Conservation (phyloP, 2,888 invertebrate species). For the Tachina lurida region DNA sequence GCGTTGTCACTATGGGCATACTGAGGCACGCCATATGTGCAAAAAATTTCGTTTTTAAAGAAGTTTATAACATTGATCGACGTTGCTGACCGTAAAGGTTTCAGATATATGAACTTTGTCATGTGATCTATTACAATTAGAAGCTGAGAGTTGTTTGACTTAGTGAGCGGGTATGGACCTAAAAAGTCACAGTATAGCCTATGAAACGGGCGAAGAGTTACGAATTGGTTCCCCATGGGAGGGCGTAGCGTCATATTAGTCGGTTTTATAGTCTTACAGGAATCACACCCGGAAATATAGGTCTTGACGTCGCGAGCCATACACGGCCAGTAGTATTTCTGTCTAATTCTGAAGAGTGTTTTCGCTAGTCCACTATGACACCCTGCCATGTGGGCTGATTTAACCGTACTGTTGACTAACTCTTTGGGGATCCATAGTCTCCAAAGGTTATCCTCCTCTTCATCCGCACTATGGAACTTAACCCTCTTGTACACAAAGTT, state of each 20-base stretch:
- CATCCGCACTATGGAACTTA: too few relatives aligned
- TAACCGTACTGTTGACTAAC: too few relatives aligned
- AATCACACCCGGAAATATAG: constrained; percentile 18
- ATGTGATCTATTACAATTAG: constrained; percentile 37
- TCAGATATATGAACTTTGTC: constrained; percentile 43
- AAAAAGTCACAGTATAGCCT: constrained; percentile 44
- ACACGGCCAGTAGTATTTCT: constrained; percentile 44
- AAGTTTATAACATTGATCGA: constrained; percentile 17
- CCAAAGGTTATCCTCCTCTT: too few relatives aligned
- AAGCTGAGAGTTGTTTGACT: constrained; percentile 9
- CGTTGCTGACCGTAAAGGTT: constrained; percentile 34
- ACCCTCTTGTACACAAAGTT: too few relatives aligned
- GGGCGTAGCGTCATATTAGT: constrained; percentile 16
- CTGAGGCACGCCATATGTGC: too few relatives aligned
- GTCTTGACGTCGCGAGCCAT: constrained; percentile 17
- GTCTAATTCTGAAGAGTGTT: too few relatives aligned
- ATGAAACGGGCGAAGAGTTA: constrained; percentile 30
- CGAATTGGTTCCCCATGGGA: constrained; percentile 36
- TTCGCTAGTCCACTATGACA: too few relatives aligned
- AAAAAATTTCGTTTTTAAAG: too few relatives aligned
- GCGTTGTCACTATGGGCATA: too few relatives aligned
- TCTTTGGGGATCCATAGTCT: too few relatives aligned
- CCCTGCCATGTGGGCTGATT: too few relatives aligned
- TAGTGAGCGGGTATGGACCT: constrained; percentile 32
- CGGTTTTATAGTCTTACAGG: constrained; percentile 38